phyloP scores from a whole-genome alignment of 2,113 vertebrate species.

The Chlorodrepanis virens region DNA sequence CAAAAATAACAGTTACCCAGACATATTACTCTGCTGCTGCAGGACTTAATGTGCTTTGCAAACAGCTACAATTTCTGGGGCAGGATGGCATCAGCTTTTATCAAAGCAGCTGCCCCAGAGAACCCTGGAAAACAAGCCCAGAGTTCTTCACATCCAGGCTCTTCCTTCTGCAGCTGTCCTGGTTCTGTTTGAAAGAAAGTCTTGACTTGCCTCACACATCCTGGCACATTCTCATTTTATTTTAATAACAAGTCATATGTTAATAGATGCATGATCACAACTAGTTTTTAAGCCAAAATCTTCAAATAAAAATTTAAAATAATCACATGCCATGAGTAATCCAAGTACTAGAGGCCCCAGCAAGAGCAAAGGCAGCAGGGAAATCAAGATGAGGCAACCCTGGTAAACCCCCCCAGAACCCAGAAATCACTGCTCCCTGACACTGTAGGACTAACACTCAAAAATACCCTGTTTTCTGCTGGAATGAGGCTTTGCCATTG shows the following conservation, averaged over 20 bases:
- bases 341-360: neutral
- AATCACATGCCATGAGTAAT: neutral
- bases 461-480: neutral
- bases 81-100: neutral
- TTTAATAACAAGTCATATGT: neutral
- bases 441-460: neutral
- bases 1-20: neutral
- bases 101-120: neutral
- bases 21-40: neutral
- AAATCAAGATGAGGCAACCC: neutral
- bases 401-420: neutral
- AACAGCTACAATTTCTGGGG: neutral
- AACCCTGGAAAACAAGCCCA: neutral
- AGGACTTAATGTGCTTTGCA: neutral
- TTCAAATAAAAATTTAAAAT: neutral
- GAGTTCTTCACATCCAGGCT: neutral
- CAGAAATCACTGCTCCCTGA: neutral
- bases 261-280: neutral
- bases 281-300: neutral
- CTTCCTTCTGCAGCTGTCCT: neutral
- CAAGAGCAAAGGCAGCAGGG: neutral
- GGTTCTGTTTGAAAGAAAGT: neutral
- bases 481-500: neutral
- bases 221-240: neutral
- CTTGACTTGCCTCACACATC: neutral